A percentile compares a stretch with the other conserved stretches of the same genome.
Evolutionary conservation across 2,113 vertebrate genomes (phyloP).

Genomic region (Gambusia affinis): DNA sequence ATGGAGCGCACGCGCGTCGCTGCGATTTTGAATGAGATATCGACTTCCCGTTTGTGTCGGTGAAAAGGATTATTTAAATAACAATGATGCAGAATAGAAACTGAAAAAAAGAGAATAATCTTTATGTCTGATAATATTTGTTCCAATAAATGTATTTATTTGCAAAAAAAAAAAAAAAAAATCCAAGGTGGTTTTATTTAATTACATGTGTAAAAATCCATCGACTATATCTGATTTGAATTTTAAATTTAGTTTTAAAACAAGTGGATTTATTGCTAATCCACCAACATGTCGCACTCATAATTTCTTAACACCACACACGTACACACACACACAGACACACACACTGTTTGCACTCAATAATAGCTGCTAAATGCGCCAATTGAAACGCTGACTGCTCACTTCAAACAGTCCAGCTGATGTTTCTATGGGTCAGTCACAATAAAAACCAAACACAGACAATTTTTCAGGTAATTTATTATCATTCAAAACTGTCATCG

Average conservation of each 20-base stretch:
- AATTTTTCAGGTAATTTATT: slow-evolving; percentile 37
- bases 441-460: slow-evolving; percentile 10
- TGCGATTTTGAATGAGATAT: slow-evolving; percentile 55
- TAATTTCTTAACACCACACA: neutral
- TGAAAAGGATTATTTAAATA: slow-evolving; percentile 14
- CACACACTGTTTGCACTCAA: neutral
- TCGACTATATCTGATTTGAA: neutral
- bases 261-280: neutral
- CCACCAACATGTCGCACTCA: neutral
- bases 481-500: neutral
- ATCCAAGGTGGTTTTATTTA: neutral
- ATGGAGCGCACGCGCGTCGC: slow-evolving; percentile 34
- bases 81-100: neutral
- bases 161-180: neutral
- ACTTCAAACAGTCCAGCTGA: neutral
- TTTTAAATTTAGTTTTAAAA: neutral
- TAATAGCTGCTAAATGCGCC: neutral
- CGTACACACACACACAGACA: too few relatives aligned
- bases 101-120: neutral
- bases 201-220: neutral
- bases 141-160: neutral
- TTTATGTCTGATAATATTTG: neutral
- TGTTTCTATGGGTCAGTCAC: neutral
- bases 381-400: neutral
- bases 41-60: slow-evolving; percentile 40